Conservation (phyloP, 2,888 invertebrate species). For the Coremacera marginata region DNA sequence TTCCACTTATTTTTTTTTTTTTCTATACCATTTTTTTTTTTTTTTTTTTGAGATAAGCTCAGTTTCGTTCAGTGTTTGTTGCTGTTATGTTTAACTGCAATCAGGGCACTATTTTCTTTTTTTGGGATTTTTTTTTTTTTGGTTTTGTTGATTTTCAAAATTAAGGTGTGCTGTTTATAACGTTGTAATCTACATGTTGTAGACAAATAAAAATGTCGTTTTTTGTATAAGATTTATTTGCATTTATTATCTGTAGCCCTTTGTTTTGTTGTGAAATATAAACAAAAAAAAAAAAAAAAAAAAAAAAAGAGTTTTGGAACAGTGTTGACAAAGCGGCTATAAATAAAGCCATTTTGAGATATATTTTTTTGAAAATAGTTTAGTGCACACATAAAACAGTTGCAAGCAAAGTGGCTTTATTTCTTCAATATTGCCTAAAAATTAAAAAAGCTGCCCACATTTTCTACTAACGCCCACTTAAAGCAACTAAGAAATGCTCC, state of each 20-base stretch:
- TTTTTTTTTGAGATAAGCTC: not conserved
- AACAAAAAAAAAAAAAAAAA: too few relatives aligned
- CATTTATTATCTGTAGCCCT: not conserved
- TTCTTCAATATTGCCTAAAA: too few relatives aligned
- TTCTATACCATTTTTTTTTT: not conserved
- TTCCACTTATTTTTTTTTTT: not conserved
- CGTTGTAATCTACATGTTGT: not conserved
- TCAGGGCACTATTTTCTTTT: not conserved
- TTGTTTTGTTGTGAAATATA: not conserved
- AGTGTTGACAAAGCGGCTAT: not conserved
- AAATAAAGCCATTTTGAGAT: not conserved
- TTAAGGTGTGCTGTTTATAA: not conserved
- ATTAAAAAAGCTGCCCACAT: too few relatives aligned
- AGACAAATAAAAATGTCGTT: not conserved
- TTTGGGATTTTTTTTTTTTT: not conserved
- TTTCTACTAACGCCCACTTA: too few relatives aligned
- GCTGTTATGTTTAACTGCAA: not conserved
- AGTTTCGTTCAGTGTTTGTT: not conserved
- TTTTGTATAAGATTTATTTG: not conserved
- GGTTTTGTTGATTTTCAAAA: too few relatives aligned
- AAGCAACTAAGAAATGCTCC: too few relatives aligned
- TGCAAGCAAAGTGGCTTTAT: too few relatives aligned
- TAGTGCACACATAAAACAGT: too few relatives aligned
- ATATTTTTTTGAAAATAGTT: too few relatives aligned
- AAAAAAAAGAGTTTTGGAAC: not conserved